Conservation (phyloP, 2,113 vertebrate genomes). For the Ploceus nigricollis region DNA sequence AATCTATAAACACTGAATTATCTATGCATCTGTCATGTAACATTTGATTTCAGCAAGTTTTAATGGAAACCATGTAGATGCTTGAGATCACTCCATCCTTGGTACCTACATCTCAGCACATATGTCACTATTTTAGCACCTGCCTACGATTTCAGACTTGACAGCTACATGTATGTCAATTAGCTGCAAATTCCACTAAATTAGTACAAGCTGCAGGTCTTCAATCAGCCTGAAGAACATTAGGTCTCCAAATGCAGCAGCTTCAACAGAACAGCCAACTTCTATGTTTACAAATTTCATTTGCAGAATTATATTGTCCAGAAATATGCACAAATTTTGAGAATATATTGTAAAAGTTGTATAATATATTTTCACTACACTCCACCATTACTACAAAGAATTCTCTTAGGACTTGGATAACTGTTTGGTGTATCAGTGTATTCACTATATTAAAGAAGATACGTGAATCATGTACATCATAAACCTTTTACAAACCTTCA, state of each 20-base stretch:
- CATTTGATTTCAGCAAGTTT: not conserved
- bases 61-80: not conserved
- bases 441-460: not conserved
- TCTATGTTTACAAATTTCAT: not conserved
- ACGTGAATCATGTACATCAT: not conserved
- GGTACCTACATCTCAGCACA: not conserved
- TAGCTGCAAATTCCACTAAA: not conserved
- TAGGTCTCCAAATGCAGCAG: not conserved
- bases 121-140: not conserved
- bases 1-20: not conserved
- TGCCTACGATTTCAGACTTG: not conserved
- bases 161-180: not conserved
- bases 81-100: not conserved
- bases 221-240: not conserved
- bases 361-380: not conserved
- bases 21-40: not conserved
- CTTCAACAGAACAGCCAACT: not conserved
- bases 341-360: not conserved
- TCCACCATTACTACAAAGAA: not conserved
- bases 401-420: not conserved
- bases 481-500: not conserved
- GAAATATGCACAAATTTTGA: not conserved
- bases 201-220: not conserved
- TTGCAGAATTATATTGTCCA: not conserved
- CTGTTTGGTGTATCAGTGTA: not conserved